phyloP scores from a whole-genome alignment of 2,888 invertebrate genomes.

The Archips crataeganus region DNA sequence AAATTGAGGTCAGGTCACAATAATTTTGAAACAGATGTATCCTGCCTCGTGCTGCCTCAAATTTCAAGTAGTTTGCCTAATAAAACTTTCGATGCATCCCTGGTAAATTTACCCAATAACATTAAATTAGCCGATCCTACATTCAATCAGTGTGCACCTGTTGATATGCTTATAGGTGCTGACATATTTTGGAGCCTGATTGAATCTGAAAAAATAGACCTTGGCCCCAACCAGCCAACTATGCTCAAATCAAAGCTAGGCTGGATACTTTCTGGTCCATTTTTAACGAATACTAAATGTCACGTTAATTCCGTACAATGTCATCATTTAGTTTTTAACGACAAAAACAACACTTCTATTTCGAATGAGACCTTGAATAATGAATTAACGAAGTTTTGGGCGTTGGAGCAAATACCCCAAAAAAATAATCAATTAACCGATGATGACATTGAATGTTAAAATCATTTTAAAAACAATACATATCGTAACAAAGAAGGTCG shows the following conservation, averaged over 20 bases:
- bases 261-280: conserved; percentile 40
- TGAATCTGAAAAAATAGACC: conserved; percentile 1
- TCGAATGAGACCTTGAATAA: background rate
- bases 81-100: background rate
- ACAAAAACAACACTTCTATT: background rate
- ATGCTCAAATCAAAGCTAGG: conserved; percentile 41
- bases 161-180: too few species aligned
- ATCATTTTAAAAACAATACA: conserved; percentile 15
- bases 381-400: background rate
- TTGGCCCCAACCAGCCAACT: conserved; percentile 33
- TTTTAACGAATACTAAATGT: background rate
- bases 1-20: background rate
- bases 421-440: background rate
- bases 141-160: too few species aligned
- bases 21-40: background rate
- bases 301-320: background rate
- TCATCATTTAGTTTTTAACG: background rate
- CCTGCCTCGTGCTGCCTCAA: conserved; percentile 21
- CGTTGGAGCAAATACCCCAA: background rate
- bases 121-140: too few species aligned
- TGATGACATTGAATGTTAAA: conserved; percentile 5
- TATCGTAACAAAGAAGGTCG: conserved; percentile 11
- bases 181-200: too few species aligned
- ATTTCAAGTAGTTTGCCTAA: conserved; percentile 32
- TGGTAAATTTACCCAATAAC: too few species aligned